Percentiles rank a stretch among this genome's conserved stretches.
Evolutionary conservation across 1,140 invertebrate genomes (phyloP).

Genomic region (Drosophila yakuba): DNA sequence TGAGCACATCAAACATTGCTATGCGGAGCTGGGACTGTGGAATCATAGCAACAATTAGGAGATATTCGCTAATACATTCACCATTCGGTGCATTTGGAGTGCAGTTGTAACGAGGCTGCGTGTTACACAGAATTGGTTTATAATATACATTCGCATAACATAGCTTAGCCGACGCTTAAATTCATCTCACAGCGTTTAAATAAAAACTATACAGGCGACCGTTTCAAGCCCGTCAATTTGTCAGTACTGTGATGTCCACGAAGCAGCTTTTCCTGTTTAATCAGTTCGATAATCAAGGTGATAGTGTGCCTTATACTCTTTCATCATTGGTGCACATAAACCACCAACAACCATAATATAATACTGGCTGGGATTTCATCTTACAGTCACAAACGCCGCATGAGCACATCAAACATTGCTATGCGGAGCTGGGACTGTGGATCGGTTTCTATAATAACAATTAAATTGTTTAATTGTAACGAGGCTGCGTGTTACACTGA

Average conservation of each 20-base stretch:
- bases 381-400: slow-evolving; percentile 83
- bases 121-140: slow-evolving; percentile 69
- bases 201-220: slow-evolving; percentile 22
- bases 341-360: slow-evolving; percentile 73
- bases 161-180: slow-evolving; percentile 77
- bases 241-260: slow-evolving; percentile 54
- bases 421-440: slow-evolving; percentile 82
- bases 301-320: slow-evolving; percentile 67
- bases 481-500: slow-evolving; percentile 80
- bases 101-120: slow-evolving; percentile 73
- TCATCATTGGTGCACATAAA: slow-evolving; percentile 58
- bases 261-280: too few relatives aligned
- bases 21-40: slow-evolving; percentile 81
- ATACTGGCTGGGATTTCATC: slow-evolving; percentile 55
- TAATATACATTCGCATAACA: slow-evolving; percentile 75
- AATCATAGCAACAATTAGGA: neutral
- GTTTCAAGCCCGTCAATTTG: slow-evolving; percentile 47
- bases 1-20: slow-evolving; percentile 66
- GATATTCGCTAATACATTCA: too few relatives aligned
- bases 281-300: too few relatives aligned
- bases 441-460: neutral
- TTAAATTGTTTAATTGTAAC: slow-evolving; percentile 43
- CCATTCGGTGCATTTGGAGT: too few relatives aligned
- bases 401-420: slow-evolving; percentile 67
- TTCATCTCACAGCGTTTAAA: slow-evolving; percentile 87